Percentiles rank a stretch among this genome's conserved stretches.
These are phyloP conservation scores for Rhagologus leucostigma DNA, from an alignment of 2,113 vertebrate species.

Conservation along the genomic window DNA sequence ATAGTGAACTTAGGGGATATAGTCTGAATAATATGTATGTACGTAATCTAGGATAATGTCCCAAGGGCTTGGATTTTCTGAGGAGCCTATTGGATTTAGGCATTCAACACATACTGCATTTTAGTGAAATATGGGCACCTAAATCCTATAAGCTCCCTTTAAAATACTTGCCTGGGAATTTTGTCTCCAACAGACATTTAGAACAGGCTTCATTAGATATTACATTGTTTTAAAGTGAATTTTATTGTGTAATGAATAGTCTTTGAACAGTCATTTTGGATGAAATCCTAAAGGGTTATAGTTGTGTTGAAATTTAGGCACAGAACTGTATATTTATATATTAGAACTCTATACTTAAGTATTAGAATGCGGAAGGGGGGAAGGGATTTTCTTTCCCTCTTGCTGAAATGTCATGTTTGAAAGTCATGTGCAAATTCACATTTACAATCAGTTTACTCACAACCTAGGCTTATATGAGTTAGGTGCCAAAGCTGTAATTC, in stretches of 20 bases:
- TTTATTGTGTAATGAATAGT: constrained; percentile 9
- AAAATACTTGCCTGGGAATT: constrained; percentile 35
- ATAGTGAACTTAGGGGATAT: constrained; percentile 31
- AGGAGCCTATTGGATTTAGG: constrained; percentile 45
- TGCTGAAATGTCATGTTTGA: neutral
- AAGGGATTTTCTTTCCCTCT: neutral
- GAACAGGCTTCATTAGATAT: neutral
- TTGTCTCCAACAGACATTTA: constrained; percentile 1
- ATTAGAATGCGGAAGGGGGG: neutral
- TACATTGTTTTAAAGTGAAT: constrained; percentile 18
- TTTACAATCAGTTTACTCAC: neutral
- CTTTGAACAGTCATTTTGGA: neutral
- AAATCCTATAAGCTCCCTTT: constrained; percentile 25
- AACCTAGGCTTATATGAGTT: neutral
- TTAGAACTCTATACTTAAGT: neutral
- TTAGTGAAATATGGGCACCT: constrained; percentile 31
- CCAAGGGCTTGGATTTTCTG: constrained; percentile 34
- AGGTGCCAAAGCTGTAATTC: neutral
- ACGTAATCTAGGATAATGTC: constrained; percentile 19
- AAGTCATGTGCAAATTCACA: neutral
- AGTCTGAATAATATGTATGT: constrained; percentile 37
- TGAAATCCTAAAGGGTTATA: neutral
- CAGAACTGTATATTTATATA: neutral
- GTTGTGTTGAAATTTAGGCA: neutral
- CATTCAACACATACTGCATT: neutral